These are phyloP conservation scores for Murina feae DNA, from an alignment of 2,113 vertebrate species.

Conservation along the genomic window DNA sequence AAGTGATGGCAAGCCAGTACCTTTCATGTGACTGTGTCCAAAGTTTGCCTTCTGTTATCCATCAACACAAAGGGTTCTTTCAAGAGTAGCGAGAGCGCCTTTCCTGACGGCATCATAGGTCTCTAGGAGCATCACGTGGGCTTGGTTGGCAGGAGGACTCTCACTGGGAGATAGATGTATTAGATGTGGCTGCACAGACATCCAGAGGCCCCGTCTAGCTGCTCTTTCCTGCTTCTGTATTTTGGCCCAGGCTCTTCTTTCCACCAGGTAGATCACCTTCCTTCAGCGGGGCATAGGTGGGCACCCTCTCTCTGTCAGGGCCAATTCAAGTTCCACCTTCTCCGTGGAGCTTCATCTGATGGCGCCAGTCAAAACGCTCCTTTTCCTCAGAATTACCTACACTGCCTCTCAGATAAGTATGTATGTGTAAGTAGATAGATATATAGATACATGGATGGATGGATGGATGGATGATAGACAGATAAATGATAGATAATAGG, in stretches of 20 bases:
- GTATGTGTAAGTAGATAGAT: neutral
- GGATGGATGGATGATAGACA: neutral
- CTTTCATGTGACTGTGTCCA: slow-evolving; percentile 7
- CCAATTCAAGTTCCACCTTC: neutral
- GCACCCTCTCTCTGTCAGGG: neutral
- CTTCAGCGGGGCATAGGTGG: no score
- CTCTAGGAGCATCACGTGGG: neutral
- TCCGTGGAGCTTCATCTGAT: neutral
- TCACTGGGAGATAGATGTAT: no score
- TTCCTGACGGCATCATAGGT: neutral
- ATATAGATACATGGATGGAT: neutral
- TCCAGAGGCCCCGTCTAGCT: neutral
- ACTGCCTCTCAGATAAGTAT: neutral
- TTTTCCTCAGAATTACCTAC: neutral
- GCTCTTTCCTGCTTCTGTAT: neutral
- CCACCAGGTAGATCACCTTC: neutral
- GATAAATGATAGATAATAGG: neutral
- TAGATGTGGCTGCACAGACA: neutral
- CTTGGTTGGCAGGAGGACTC: neutral
- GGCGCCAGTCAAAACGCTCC: neutral
- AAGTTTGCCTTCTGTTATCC: neutral
- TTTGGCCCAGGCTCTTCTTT: neutral
- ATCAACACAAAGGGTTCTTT: neutral
- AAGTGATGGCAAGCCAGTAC: neutral
- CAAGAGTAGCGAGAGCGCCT: neutral